Evolutionary conservation across 2,113 vertebrate genomes (phyloP).

Genomic region (Cyphomyrus discorhynchus): DNA sequence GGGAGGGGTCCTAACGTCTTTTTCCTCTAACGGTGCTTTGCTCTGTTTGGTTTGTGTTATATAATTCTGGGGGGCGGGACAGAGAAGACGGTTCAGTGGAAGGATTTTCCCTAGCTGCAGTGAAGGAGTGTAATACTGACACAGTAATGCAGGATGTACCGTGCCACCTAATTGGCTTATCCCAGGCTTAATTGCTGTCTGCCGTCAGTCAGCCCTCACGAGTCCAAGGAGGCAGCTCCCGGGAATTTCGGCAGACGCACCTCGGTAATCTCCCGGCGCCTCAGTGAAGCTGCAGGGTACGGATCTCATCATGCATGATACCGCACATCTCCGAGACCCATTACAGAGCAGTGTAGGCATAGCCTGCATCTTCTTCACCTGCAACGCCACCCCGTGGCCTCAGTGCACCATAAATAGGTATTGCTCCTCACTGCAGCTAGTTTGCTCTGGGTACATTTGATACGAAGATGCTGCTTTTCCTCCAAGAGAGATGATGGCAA

Average conservation of each 20-base stretch:
- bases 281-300: background rate
- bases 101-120: background rate
- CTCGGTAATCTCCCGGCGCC: background rate
- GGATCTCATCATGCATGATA: background rate
- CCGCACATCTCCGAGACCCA: background rate
- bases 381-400: background rate
- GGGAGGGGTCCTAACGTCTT: background rate
- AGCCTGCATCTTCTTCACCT: background rate
- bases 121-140: background rate
- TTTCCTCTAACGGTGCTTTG: background rate
- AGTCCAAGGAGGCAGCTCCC: background rate
- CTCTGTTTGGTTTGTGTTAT: background rate
- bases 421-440: background rate
- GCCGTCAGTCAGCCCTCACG: background rate
- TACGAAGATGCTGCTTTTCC: background rate
- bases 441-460: background rate
- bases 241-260: background rate
- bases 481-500: background rate
- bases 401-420: background rate
- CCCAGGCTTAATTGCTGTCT: background rate
- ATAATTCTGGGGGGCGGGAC: background rate
- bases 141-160: background rate
- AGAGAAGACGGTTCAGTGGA: background rate
- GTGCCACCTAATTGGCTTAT: background rate
- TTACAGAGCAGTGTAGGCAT: background rate